These are phyloP conservation scores for Mohoua ochrocephala DNA, from an alignment of 2,113 vertebrate species.

Conservation along the genomic window DNA sequence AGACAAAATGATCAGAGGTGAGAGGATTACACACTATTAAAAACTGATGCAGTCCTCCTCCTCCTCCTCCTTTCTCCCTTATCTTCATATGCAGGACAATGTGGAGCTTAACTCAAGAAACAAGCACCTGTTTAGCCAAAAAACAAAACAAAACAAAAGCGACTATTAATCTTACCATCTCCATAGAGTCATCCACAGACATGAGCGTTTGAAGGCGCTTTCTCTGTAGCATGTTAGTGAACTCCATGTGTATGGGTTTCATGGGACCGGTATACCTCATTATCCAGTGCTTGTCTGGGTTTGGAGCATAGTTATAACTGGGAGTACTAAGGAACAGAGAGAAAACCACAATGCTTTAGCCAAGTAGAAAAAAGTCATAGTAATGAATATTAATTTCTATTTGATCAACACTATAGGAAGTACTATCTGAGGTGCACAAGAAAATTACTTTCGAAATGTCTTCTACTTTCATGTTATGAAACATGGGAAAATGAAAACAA, in stretches of 20 bases:
- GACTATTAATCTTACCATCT: constrained; percentile 75
- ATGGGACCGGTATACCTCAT: constrained; percentile 95
- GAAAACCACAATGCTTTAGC: neutral
- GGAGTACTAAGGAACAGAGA: constrained; percentile 80
- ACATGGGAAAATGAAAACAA: neutral
- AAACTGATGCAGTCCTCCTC: neutral
- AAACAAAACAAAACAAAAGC: neutral
- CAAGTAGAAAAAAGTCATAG: neutral
- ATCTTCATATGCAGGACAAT: neutral
- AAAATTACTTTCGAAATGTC: neutral
- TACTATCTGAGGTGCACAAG: neutral
- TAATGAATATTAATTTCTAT: neutral
- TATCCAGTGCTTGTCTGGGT: constrained; percentile 97
- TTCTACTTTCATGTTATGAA: neutral
- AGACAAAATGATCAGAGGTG: neutral
- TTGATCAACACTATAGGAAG: neutral
- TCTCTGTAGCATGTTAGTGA: constrained; percentile 95
- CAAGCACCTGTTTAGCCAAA: neutral
- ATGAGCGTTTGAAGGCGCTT: constrained; percentile 92
- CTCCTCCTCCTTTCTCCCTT: neutral
- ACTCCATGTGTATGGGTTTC: constrained; percentile 98
- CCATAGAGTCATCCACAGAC: constrained; percentile 94
- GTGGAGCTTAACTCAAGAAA: neutral
- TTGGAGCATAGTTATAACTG: constrained; percentile 95
- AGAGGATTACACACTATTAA: neutral